phyloP scores from a whole-genome alignment of 2,888 invertebrate genomes.

The Notocelia uddmanniana region DNA sequence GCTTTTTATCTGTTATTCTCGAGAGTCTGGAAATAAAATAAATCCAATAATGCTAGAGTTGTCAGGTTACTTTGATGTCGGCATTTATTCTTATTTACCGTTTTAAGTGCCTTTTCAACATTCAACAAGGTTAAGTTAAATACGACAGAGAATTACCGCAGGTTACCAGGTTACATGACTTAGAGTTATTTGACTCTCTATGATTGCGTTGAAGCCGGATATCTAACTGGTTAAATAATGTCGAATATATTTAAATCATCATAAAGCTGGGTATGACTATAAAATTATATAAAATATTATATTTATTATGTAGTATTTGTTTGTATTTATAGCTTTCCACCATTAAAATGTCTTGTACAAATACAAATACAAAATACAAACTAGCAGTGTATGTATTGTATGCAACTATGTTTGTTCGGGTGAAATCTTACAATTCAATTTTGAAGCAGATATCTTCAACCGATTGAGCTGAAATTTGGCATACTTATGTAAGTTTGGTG shows the following conservation, averaged over 20 bases:
- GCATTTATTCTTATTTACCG: conserved; percentile 52
- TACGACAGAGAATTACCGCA: conserved; percentile 22
- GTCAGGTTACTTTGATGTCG: conserved; percentile 61
- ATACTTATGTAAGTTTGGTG: too few species aligned
- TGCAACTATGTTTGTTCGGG: too few species aligned
- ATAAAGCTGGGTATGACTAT: not conserved
- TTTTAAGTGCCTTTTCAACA: conserved; percentile 55
- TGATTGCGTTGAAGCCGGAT: conserved; percentile 10
- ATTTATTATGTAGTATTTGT: too few species aligned
- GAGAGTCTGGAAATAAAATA: conserved; percentile 56
- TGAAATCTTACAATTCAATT: too few species aligned
- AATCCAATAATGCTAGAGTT: conserved; percentile 62
- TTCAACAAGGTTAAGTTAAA: conserved; percentile 39
- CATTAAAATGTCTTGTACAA: too few species aligned
- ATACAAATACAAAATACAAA: too few species aligned
- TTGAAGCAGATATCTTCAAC: too few species aligned
- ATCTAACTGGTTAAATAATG: conserved; percentile 1
- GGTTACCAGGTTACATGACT: conserved; percentile 13
- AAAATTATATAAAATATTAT: not conserved
- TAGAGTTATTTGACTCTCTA: conserved; percentile 8
- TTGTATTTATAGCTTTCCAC: not conserved
- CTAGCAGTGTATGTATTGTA: too few species aligned
- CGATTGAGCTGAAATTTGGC: too few species aligned
- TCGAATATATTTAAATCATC: not conserved
- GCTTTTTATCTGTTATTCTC: conserved; percentile 57